These are phyloP conservation scores for Nymphalis c-album DNA, from an alignment of 2,888 invertebrate genomes.

Conservation along the genomic window DNA sequence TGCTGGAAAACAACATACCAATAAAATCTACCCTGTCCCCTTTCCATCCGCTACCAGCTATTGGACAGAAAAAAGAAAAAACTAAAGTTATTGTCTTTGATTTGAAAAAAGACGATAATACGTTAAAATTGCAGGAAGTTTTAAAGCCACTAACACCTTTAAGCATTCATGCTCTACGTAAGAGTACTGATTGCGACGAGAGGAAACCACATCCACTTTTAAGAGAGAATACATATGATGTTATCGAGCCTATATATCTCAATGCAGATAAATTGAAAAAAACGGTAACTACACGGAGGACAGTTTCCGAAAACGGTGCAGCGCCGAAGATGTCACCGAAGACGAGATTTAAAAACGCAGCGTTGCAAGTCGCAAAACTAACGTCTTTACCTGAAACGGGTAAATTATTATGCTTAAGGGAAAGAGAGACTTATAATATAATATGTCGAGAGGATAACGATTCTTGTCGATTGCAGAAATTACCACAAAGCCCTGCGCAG, in stretches of 20 bases:
- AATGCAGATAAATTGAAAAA: constrained; percentile 54
- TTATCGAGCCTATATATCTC: constrained; percentile 68
- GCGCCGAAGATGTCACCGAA: constrained; percentile 61
- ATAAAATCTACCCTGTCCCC: constrained; percentile 68
- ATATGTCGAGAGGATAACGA: constrained; percentile 52
- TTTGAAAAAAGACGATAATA: constrained; percentile 52
- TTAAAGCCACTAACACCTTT: constrained; percentile 70
- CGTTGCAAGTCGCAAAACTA: constrained; percentile 67
- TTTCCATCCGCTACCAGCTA: constrained; percentile 75
- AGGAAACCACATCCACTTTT: constrained; percentile 65
- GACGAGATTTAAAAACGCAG: constrained; percentile 71
- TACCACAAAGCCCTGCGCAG: constrained; percentile 63
- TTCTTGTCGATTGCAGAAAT: constrained; percentile 55
- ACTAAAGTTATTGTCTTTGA: constrained; percentile 72
- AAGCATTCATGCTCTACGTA: constrained; percentile 60
- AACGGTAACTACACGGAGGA: constrained; percentile 32
- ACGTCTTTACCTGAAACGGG: constrained; percentile 68
- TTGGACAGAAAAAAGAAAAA: constrained; percentile 65
- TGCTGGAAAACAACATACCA: constrained; percentile 68
- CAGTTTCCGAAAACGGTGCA: constrained; percentile 33
- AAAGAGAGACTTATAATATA: constrained; percentile 57
- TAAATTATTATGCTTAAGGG: constrained; percentile 68
- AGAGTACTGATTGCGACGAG: constrained; percentile 51
- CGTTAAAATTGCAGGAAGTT: constrained; percentile 62
- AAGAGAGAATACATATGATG: constrained; percentile 75